Evolutionary conservation across 2,797 vertebrate species (phyloP).

Genomic region (Neoniphon sammara): DNA sequence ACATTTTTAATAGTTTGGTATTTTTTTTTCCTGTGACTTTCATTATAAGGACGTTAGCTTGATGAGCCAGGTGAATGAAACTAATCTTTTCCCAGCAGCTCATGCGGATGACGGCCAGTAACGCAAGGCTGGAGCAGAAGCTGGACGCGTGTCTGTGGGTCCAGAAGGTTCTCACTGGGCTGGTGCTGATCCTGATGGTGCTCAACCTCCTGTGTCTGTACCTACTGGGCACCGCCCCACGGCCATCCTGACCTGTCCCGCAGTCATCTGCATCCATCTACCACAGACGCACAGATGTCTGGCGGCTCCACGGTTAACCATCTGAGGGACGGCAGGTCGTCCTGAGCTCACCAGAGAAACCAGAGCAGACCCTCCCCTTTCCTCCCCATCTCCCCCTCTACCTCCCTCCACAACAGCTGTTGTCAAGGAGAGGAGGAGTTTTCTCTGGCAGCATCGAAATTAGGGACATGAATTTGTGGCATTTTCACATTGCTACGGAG

Average conservation of each 20-base stretch:
- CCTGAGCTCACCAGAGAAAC: conserved; percentile 17
- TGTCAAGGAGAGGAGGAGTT: conserved; percentile 41
- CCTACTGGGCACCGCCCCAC: conserved; percentile 63
- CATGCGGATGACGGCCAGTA: conserved; percentile 83
- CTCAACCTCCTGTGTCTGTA: conserved; percentile 85
- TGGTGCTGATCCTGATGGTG: conserved; percentile 84
- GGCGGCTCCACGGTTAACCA: conserved; percentile 11
- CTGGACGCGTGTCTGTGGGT: conserved; percentile 89
- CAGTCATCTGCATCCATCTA: conserved; percentile 7
- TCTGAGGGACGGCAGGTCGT: conserved; percentile 15
- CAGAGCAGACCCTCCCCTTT: neutral
- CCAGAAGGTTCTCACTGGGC: conserved; percentile 87
- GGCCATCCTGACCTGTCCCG: conserved; percentile 19
- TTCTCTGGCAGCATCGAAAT: conserved; percentile 24
- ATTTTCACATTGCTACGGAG: conserved; percentile 29
- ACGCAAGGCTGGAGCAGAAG: conserved; percentile 88
- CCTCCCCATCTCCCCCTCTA: neutral
- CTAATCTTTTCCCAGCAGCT: conserved; percentile 79
- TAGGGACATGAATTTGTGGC: conserved; percentile 45
- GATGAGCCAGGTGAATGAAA: conserved; percentile 12
- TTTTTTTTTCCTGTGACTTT: neutral
- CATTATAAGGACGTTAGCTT: neutral
- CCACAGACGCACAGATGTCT: conserved; percentile 26
- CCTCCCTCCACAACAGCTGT: conserved; percentile 25
- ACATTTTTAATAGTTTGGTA: neutral